These are phyloP conservation scores for Catotricha subobsoleta DNA, from an alignment of 2,888 invertebrate species.

Conservation along the genomic window DNA sequence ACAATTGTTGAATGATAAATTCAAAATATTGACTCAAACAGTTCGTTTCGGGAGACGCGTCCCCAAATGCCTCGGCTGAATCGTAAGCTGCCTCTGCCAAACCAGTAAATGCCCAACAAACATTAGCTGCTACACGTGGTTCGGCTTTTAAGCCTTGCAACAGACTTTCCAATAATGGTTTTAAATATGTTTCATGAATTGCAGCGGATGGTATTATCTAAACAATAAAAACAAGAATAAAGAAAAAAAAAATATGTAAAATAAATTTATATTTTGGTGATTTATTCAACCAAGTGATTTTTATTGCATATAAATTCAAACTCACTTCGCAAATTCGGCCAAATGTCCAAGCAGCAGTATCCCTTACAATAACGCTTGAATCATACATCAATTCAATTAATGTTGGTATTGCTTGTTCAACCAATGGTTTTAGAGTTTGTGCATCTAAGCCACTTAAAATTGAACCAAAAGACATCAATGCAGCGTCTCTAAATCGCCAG, in stretches of 20 bases:
- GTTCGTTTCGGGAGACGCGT: constrained; percentile 70
- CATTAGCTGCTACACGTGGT: constrained; percentile 92
- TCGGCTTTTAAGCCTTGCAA: constrained; percentile 80
- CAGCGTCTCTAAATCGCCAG: constrained; percentile 89
- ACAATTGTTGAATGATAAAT: constrained; percentile 72
- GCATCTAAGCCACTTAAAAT: constrained; percentile 84
- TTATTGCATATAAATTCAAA: no score
- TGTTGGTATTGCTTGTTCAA: constrained; percentile 89
- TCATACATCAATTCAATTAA: constrained; percentile 92
- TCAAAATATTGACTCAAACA: constrained; percentile 88
- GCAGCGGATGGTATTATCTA: constrained; percentile 79
- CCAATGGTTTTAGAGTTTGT: constrained; percentile 72
- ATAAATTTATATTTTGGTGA: neutral
- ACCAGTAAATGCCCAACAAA: constrained; percentile 98
- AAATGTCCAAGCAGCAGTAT: constrained; percentile 97
- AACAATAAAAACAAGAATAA: constrained; percentile 8
- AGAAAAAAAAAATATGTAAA: neutral
- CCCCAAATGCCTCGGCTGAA: constrained; percentile 49
- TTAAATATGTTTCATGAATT: constrained; percentile 69
- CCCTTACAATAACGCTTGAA: constrained; percentile 79
- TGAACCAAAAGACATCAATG: constrained; percentile 95
- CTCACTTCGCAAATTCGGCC: constrained; percentile 85
- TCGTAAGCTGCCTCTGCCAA: constrained; percentile 95
- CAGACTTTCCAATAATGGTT: constrained; percentile 61
- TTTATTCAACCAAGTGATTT: no score